A percentile compares a stretch with the other conserved stretches of the same genome.
phyloP scores from a whole-genome alignment of 2,888 invertebrate species.

The Rutpela maculata region DNA sequence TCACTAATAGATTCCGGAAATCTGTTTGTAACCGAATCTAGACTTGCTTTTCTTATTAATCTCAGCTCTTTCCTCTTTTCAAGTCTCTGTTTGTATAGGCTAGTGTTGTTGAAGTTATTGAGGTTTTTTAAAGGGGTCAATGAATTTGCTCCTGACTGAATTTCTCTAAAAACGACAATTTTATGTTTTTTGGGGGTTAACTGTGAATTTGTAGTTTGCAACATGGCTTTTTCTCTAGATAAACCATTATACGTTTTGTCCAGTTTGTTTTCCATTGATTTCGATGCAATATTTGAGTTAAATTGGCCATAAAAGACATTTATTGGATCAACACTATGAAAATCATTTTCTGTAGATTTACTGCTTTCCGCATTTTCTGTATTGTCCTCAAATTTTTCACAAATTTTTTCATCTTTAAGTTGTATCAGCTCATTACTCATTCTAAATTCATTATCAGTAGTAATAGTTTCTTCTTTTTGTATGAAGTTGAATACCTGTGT shows the following conservation, averaged over 20 bases:
- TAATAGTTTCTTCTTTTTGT: not conserved
- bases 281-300: constrained; percentile 12
- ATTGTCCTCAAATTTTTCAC: not conserved
- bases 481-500: not conserved
- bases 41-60: constrained; percentile 42
- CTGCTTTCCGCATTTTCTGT: constrained; percentile 5
- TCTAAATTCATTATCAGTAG: not conserved
- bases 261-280: constrained; percentile 24
- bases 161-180: constrained; percentile 50
- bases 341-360: constrained; percentile 13
- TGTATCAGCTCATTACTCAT: not conserved
- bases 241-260: constrained; percentile 19
- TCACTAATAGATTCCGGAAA: not conserved
- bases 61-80: constrained; percentile 45
- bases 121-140: constrained; percentile 51
- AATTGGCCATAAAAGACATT: constrained; percentile 39
- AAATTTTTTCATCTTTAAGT: not conserved
- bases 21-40: not conserved
- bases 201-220: constrained; percentile 16
- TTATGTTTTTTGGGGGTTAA: constrained; percentile 33
- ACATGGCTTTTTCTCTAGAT: constrained; percentile 31
- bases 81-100: constrained; percentile 40
- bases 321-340: not conserved
- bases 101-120: constrained; percentile 43
- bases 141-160: constrained; percentile 35